Evolutionary conservation across 2,797 vertebrate genomes (phyloP).

Genomic region (Syndactyla subalaris): DNA sequence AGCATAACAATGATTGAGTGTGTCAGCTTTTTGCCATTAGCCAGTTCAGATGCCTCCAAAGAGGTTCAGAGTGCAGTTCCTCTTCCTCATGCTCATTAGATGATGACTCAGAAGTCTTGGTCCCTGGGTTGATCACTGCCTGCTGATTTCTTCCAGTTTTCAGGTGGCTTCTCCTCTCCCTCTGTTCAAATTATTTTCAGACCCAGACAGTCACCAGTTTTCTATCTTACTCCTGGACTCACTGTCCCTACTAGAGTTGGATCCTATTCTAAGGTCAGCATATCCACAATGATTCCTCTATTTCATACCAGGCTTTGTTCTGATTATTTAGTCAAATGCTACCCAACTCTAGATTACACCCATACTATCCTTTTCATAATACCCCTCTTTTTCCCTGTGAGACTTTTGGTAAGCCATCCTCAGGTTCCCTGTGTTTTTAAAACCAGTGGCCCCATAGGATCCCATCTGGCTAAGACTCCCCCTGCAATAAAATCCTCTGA

Average conservation of each 20-base stretch:
- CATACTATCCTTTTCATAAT: background rate
- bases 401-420: background rate
- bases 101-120: background rate
- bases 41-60: background rate
- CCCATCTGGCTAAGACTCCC: background rate
- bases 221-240: background rate
- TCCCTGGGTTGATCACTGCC: background rate
- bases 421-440: background rate
- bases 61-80: background rate
- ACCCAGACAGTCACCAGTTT: background rate
- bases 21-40: background rate
- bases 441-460: background rate
- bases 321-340: background rate
- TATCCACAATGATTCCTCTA: background rate
- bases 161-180: background rate
- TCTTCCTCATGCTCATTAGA: background rate
- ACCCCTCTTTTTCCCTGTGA: background rate
- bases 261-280: background rate
- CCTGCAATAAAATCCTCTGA: background rate
- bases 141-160: background rate
- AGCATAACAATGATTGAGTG: background rate
- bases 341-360: background rate
- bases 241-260: background rate
- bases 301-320: background rate
- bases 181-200: background rate